These are phyloP conservation scores for Trissolcus japonicus DNA, from an alignment of 2,888 invertebrate species.

Conservation along the genomic window DNA sequence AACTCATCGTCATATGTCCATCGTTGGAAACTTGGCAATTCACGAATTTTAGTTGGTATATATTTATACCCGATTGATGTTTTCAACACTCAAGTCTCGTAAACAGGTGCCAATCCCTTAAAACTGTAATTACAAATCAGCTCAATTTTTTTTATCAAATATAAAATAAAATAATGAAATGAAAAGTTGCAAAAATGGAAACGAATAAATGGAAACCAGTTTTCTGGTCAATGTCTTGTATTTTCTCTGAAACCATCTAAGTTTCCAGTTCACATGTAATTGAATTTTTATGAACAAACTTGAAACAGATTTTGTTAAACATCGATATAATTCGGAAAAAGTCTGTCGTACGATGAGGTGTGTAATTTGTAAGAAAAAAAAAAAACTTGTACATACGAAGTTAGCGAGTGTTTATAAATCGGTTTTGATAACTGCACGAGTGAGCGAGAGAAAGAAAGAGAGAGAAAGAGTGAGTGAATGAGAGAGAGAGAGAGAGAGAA, in stretches of 20 bases:
- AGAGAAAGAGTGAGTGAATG: neutral
- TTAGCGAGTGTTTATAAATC: conserved; percentile 6
- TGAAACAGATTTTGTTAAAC: conserved; percentile 8
- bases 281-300: conserved; percentile 11
- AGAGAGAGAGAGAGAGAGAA: too few relatives aligned
- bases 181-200: too few relatives aligned
- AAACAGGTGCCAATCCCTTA: too few relatives aligned
- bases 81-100: too few relatives aligned
- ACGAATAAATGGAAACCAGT: neutral
- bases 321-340: conserved; percentile 12
- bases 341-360: conserved; percentile 5
- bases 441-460: neutral
- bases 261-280: neutral
- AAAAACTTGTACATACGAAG: conserved; percentile 21
- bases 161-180: too few relatives aligned
- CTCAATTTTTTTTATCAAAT: too few relatives aligned
- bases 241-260: neutral
- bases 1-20: neutral
- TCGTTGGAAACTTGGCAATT: neutral
- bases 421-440: neutral
- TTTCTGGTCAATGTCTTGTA: neutral
- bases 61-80: too few relatives aligned
- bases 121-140: too few relatives aligned
- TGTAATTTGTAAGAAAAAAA: conserved; percentile 14
- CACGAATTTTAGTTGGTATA: too few relatives aligned